Evolutionary conservation across 2,113 vertebrate genomes (phyloP).

Genomic region (Raphicerus campestris): DNA sequence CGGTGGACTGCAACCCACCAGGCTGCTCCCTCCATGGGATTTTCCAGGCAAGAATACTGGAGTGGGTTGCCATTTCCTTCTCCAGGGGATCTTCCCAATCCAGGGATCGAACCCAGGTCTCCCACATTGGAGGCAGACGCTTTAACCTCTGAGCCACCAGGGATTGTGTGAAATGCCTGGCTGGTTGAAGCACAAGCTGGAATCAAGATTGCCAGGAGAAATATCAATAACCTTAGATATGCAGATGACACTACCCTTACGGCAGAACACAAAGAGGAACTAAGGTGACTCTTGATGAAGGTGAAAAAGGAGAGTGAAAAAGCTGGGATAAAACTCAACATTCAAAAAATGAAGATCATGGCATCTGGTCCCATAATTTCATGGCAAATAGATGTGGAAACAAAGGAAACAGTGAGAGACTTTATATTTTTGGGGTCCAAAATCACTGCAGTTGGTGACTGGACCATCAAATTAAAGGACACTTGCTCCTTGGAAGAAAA

Average conservation of each 20-base stretch:
- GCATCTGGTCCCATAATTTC: background rate
- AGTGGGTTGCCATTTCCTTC: background rate
- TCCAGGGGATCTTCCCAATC: background rate
- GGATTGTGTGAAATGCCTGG: background rate
- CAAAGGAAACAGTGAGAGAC: background rate
- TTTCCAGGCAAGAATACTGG: background rate
- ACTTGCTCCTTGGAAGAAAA: background rate
- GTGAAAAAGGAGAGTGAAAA: background rate
- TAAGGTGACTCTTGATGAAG: background rate
- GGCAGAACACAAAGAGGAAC: background rate
- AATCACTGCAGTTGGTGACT: background rate
- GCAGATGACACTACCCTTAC: background rate
- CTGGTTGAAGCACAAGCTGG: background rate
- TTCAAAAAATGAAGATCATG: background rate
- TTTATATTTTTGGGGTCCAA: background rate
- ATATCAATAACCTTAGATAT: background rate
- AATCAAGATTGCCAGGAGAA: background rate
- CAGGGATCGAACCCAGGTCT: background rate
- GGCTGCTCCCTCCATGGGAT: background rate
- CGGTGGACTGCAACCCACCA: background rate
- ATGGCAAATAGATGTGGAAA: background rate
- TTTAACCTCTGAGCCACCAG: background rate
- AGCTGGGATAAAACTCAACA: background rate
- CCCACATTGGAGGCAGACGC: background rate
- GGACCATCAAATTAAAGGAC: background rate